phyloP scores from a whole-genome alignment of 64 coral and sea anemone genomes.

The Montipora capricornis region DNA sequence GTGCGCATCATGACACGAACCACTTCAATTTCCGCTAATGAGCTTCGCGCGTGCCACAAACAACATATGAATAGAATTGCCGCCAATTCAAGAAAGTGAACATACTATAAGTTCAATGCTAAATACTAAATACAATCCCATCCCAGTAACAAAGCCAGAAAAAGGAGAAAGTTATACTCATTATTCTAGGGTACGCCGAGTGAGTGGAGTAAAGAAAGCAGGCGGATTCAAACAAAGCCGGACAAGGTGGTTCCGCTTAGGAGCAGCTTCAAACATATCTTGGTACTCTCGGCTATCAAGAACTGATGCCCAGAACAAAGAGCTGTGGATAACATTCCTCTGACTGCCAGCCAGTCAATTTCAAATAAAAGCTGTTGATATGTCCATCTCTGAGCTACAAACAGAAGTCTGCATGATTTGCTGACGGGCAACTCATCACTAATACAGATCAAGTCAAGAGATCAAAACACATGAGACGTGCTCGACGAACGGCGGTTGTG shows the following conservation, averaged over 20 bases:
- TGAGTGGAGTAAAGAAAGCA: no score
- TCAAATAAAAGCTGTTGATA: constrained; percentile 7
- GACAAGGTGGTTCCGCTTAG: no score
- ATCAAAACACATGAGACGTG: background rate
- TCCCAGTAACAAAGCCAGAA: background rate
- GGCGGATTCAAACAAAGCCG: no score
- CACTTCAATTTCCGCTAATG: constrained; percentile 11
- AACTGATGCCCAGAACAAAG: no score
- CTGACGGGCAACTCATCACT: background rate
- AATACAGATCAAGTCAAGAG: background rate
- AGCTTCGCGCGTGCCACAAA: constrained; percentile 31
- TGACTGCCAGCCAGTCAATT: background rate
- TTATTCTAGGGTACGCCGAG: no score
- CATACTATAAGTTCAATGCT: background rate
- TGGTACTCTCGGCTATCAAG: no score
- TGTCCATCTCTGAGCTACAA: background rate
- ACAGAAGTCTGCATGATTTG: background rate
- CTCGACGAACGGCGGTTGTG: background rate
- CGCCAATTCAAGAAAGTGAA: constrained; percentile 13
- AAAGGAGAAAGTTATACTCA: background rate
- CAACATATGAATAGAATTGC: constrained; percentile 28
- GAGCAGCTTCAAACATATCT: no score
- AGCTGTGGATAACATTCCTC: background rate
- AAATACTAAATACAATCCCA: background rate
- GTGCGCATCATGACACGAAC: constrained; percentile 11